Percentiles rank a stretch among this genome's conserved stretches.
phyloP scores from a whole-genome alignment of 2,888 invertebrate genomes.

The Troglohyphantes excavatus region DNA sequence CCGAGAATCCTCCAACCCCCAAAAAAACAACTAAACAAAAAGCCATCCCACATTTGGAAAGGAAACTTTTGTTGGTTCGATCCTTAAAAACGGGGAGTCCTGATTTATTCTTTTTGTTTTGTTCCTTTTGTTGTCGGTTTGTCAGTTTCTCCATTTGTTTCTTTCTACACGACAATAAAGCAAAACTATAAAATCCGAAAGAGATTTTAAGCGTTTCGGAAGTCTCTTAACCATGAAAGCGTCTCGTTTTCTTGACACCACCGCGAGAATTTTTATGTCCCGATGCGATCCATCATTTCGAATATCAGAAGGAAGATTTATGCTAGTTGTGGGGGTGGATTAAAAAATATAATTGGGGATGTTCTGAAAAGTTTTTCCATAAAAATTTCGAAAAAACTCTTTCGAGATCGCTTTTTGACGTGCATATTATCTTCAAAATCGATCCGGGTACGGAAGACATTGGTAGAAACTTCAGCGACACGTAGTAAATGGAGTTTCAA shows the following conservation, averaged over 20 bases:
- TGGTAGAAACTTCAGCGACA: no score
- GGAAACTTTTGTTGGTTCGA: conserved; percentile 72
- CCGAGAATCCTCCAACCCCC: conserved; percentile 38
- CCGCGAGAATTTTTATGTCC: conserved; percentile 13
- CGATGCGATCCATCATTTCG: conserved; percentile 1
- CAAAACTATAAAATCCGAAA: conserved; percentile 66
- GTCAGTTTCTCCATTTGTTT: conserved; percentile 59
- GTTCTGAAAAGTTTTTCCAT: no score
- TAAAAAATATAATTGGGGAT: not conserved
- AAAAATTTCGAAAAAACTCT: no score
- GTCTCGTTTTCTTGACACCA: not conserved
- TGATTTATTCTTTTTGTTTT: conserved; percentile 64
- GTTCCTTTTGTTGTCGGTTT: conserved; percentile 46
- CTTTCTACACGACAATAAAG: conserved; percentile 46
- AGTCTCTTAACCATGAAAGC: not conserved
- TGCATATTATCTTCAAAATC: no score
- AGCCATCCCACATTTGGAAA: conserved; percentile 13
- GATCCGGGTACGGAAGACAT: no score
- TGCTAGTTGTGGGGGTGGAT: not conserved
- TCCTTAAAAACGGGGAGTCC: conserved; percentile 59
- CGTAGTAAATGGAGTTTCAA: no score
- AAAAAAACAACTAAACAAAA: conserved; percentile 11
- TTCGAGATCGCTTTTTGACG: no score
- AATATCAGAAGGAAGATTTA: not conserved
- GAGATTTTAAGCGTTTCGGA: conserved; percentile 56